Evolutionary conservation across 2,113 vertebrate genomes (phyloP).

Genomic region (Colinus virginianus): DNA sequence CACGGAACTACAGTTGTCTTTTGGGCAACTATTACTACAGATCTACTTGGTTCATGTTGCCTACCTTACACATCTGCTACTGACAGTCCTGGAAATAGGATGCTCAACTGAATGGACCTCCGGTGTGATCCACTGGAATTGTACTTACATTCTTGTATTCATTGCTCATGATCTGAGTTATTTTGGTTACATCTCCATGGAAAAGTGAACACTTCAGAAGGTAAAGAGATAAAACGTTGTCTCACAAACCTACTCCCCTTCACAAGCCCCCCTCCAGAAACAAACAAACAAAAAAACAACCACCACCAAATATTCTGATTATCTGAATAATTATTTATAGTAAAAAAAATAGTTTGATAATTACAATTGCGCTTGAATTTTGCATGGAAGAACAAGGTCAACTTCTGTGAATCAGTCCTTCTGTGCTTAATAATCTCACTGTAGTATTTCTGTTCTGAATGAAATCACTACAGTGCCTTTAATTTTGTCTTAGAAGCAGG

Average conservation of each 20-base stretch:
- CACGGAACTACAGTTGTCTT: not conserved
- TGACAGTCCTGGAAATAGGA: not conserved
- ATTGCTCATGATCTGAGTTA: not conserved
- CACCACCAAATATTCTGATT: not conserved
- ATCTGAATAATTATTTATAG: not conserved
- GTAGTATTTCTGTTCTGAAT: not conserved
- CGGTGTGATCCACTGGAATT: not conserved
- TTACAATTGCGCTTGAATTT: not conserved
- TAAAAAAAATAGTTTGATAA: not conserved
- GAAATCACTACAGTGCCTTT: not conserved
- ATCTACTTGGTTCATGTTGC: not conserved
- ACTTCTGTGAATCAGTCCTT: not conserved
- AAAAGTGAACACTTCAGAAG: not conserved
- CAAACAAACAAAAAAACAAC: fast-evolving
- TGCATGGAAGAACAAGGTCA: not conserved
- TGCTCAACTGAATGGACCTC: not conserved
- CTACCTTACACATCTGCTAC: not conserved
- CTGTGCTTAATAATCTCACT: not conserved
- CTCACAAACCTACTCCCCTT: too few species aligned
- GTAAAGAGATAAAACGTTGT: not conserved
- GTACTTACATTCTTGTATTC: not conserved
- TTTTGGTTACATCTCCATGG: not conserved
- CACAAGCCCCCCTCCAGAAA: not conserved
- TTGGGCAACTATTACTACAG: not conserved
- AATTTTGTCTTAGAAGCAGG: not conserved